Percentiles rank a stretch among this genome's conserved stretches.
Evolutionary conservation across 2,888 invertebrate species (phyloP).

Genomic region (Liposcelis brunnea): DNA sequence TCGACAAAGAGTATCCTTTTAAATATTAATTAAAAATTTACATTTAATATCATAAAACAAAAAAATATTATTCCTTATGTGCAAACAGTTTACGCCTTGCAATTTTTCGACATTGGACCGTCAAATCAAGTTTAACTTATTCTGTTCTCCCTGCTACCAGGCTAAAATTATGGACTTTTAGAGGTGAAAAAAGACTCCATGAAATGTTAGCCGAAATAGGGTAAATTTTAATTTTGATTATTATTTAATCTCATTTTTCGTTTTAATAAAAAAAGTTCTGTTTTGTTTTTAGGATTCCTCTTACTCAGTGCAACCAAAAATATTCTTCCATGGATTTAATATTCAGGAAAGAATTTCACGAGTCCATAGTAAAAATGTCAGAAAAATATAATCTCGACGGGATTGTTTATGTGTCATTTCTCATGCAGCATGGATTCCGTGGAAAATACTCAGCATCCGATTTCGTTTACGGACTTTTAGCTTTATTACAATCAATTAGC

Average conservation of each 20-base stretch:
- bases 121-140: conserved; percentile 67
- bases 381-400: conserved; percentile 51
- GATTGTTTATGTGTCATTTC: conserved; percentile 60
- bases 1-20: conserved; percentile 49
- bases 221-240: conserved; percentile 25
- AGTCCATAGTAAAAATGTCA: conserved; percentile 43
- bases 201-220: conserved; percentile 88
- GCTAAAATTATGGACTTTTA: conserved; percentile 68
- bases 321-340: conserved; percentile 78
- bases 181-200: conserved; percentile 63
- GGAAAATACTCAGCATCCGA: conserved; percentile 69
- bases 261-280: conserved; percentile 7
- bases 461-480: conserved; percentile 59
- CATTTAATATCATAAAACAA: conserved; percentile 1
- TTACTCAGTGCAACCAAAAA: conserved; percentile 71
- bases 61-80: conserved; percentile 14
- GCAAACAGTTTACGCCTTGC: conserved; percentile 41
- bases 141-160: conserved; percentile 63
- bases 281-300: conserved; percentile 43
- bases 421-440: conserved; percentile 63
- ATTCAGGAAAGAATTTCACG: conserved; percentile 55
- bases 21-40: background rate
- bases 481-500: conserved; percentile 52
- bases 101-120: conserved; percentile 83
- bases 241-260: background rate